A percentile compares a stretch with the other conserved stretches of the same genome.
Conservation (phyloP, 2,888 invertebrate genomes). For the Pammene aurita region DNA sequence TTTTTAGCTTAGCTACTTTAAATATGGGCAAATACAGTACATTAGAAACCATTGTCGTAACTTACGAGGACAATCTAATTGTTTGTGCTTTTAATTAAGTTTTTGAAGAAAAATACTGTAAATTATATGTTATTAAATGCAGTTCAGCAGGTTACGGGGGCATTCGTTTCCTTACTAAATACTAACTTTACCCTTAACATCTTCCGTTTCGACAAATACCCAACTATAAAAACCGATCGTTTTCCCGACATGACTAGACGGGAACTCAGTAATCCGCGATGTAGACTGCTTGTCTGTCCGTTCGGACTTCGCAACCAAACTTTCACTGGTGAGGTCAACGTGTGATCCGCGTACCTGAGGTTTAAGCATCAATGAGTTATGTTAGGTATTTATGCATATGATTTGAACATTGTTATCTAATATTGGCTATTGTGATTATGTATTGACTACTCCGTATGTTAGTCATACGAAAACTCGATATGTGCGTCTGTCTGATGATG, state of each 20-base stretch:
- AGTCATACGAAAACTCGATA: background rate
- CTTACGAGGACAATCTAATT: too few species aligned
- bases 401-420: conserved; percentile 18
- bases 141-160: too few species aligned
- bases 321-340: conserved; percentile 38
- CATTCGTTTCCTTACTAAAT: too few species aligned
- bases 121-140: too few species aligned
- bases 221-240: background rate
- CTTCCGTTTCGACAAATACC: background rate
- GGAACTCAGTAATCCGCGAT: conserved; percentile 3
- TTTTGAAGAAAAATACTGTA: too few species aligned
- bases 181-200: background rate
- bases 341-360: conserved; percentile 12
- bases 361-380: background rate
- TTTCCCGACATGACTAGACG: conserved; percentile 14
- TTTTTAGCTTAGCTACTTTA: too few species aligned
- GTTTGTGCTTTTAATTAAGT: too few species aligned
- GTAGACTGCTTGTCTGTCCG: conserved; percentile 20
- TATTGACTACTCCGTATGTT: background rate
- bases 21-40: too few species aligned
- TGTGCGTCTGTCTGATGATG: too few species aligned
- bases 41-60: too few species aligned
- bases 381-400: background rate
- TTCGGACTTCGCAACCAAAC: conserved; percentile 25
- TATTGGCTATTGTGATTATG: conserved; percentile 6